Conservation (phyloP, 2,113 vertebrate genomes). For the Capricornis sumatraensis region DNA sequence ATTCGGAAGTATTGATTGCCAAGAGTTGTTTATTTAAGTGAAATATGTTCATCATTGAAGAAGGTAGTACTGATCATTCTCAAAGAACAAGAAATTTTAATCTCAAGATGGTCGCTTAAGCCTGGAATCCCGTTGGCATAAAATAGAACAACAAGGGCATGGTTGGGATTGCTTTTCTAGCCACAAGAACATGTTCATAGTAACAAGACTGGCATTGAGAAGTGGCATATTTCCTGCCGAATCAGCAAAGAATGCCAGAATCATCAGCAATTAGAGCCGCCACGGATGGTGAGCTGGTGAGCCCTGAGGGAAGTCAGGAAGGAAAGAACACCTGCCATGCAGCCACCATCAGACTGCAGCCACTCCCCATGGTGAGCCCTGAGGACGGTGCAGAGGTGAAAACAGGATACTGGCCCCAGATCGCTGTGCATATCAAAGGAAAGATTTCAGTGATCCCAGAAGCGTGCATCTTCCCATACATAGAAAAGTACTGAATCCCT, state of each 20-base stretch:
- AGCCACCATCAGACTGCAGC: neutral
- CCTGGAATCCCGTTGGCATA: rapidly evolving
- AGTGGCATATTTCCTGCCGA: neutral
- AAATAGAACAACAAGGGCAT: rapidly evolving
- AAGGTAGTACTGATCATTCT: neutral
- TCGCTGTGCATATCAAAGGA: neutral
- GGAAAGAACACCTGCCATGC: neutral
- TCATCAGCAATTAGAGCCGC: neutral
- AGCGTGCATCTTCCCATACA: neutral
- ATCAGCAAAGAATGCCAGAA: neutral
- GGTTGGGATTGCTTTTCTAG: neutral
- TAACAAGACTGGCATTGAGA: neutral
- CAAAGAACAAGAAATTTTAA: neutral
- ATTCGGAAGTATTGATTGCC: neutral
- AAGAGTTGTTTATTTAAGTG: neutral
- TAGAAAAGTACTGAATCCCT: neutral
- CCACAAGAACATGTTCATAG: neutral
- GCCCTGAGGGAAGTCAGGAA: neutral
- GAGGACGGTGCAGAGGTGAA: neutral
- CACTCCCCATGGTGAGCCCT: neutral
- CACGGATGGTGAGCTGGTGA: neutral
- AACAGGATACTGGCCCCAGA: neutral
- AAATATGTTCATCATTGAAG: neutral
- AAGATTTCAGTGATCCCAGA: neutral
- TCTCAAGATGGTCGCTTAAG: neutral